Evolutionary conservation across 2,888 invertebrate species (phyloP).

Genomic region (Lydus trimaculatus): DNA sequence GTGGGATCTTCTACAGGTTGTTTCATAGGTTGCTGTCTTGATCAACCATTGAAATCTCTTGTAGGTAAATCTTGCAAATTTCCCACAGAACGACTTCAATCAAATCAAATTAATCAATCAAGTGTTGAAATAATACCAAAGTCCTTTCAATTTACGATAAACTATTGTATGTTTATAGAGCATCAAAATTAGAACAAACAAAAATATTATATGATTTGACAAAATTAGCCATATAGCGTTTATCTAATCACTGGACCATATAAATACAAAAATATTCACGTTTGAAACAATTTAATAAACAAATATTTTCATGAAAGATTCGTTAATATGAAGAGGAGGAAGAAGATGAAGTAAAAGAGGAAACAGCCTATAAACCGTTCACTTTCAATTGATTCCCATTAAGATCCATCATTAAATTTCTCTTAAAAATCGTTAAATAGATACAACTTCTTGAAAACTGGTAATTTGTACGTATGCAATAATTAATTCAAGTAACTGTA

Average conservation of each 20-base stretch:
- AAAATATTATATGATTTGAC: neutral
- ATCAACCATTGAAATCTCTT: neutral
- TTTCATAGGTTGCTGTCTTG: neutral
- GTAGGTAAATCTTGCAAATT: neutral
- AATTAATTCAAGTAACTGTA: neutral
- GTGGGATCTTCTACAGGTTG: too few species aligned
- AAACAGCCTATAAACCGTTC: neutral
- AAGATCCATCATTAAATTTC: constrained; percentile 1
- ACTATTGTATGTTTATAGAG: constrained; percentile 17
- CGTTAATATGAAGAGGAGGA: neutral
- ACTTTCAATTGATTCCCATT: neutral
- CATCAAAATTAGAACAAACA: constrained; percentile 20
- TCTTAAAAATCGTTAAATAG: neutral
- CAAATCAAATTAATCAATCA: neutral
- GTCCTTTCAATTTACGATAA: neutral
- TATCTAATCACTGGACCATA: constrained; percentile 29
- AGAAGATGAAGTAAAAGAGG: neutral
- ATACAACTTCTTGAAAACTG: neutral
- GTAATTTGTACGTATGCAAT: neutral
- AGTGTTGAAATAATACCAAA: neutral
- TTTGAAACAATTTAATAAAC: neutral
- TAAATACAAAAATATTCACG: constrained; percentile 13
- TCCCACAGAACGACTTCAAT: neutral
- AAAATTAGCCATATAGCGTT: constrained; percentile 15
- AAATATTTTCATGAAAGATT: too few species aligned